phyloP scores from a whole-genome alignment of 2,888 invertebrate species.

The Acanthacorydalis orientalis region DNA sequence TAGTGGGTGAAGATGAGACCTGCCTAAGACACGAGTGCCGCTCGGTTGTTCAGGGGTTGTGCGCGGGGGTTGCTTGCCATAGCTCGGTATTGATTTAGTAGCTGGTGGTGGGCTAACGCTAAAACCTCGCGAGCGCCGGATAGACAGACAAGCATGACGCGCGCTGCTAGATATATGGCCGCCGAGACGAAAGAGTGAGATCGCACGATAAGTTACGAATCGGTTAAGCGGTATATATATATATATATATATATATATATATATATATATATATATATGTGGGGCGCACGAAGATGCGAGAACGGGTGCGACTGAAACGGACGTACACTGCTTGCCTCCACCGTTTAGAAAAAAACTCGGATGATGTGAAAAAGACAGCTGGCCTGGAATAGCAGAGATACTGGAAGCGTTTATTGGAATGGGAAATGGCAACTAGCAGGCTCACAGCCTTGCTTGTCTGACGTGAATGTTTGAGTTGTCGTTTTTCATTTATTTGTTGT shows the following conservation, averaged over 20 bases:
- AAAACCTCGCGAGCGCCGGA: slow-evolving; percentile 1
- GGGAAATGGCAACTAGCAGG: too few relatives aligned
- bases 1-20: slow-evolving; percentile 18
- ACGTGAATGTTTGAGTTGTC: too few relatives aligned
- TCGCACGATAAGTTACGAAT: too few relatives aligned
- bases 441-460: too few relatives aligned
- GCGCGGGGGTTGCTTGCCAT: slow-evolving; percentile 11
- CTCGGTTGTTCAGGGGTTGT: slow-evolving; percentile 13
- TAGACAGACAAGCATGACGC: slow-evolving; percentile 5
- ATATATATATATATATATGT: too few relatives aligned
- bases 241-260: too few relatives aligned
- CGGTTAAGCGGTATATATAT: too few relatives aligned
- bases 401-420: too few relatives aligned
- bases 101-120: slow-evolving; percentile 22
- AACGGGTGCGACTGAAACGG: neutral
- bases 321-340: too few relatives aligned
- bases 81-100: slow-evolving; percentile 29
- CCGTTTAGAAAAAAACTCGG: neutral
- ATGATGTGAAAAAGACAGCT: slow-evolving; percentile 29
- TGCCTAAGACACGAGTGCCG: slow-evolving; percentile 14
- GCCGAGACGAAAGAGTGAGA: slow-evolving; percentile 24
- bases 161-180: slow-evolving; percentile 23
- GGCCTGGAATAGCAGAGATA: slow-evolving; percentile 14
- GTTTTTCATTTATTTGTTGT: too few relatives aligned
- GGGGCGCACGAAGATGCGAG: too few relatives aligned